phyloP scores from a whole-genome alignment of 2,888 invertebrate species.

The Iphiclides podalirius region DNA sequence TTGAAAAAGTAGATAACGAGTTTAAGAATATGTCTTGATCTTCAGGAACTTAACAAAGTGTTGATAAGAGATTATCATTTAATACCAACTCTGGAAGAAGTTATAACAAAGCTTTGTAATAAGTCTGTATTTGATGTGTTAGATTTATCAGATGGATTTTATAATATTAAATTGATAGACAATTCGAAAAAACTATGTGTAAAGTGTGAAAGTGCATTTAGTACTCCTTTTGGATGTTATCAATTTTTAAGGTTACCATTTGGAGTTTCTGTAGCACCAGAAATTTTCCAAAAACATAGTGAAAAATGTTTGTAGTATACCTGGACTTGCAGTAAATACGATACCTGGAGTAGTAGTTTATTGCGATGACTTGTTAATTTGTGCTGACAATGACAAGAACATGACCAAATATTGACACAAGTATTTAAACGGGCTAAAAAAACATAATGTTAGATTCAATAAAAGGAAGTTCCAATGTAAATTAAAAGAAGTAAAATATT shows the following conservation, averaged over 20 bases:
- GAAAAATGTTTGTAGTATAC: too few relatives aligned
- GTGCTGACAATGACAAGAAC: background rate
- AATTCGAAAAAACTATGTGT: conserved; percentile 24
- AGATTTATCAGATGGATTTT: conserved; percentile 22
- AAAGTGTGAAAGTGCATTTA: too few relatives aligned
- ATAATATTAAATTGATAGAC: conserved; percentile 27
- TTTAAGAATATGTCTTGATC: conserved; percentile 29
- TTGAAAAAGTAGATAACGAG: conserved; percentile 26
- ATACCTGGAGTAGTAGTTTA: conserved; percentile 35
- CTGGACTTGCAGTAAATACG: conserved; percentile 38
- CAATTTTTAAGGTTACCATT: conserved; percentile 41
- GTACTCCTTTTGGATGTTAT: conserved; percentile 21
- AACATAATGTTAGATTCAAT: conserved; percentile 33
- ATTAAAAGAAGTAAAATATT: conserved; percentile 24
- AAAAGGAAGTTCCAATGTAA: conserved; percentile 6
- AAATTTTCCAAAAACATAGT: conserved; percentile 40
- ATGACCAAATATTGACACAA: background rate
- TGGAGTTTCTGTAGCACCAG: conserved; percentile 39
- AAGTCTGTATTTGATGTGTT: background rate
- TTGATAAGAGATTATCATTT: conserved; percentile 16
- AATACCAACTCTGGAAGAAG: conserved; percentile 2
- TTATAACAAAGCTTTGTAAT: background rate
- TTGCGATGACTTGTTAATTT: background rate
- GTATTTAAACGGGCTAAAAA: conserved; percentile 19
- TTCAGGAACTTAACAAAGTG: conserved; percentile 27